Base-by-base conservation (phyloP, 2,888 invertebrate species). In the Limenitis camilla region DNA sequence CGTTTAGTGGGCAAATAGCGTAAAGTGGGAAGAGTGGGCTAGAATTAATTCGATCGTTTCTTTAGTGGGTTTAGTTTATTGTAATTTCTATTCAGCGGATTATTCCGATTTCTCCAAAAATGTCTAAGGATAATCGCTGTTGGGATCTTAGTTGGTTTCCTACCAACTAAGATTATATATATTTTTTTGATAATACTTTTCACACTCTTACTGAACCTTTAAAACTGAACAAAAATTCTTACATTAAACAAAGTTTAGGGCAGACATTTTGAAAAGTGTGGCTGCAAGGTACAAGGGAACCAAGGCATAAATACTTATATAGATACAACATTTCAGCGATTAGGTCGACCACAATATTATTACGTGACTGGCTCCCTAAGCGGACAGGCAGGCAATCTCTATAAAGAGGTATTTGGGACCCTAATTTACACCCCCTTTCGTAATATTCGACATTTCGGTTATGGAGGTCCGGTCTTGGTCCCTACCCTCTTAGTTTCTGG, bases 361-460 rank as follows among this genome's bases (percentile, higher is more conserved):
- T 81, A 82, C 82, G 83, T 82, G 84, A 81, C 80, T 77, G 61
- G 79, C 66, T 67, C 73, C 67, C 72, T 66, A 75, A 80, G 68
- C 74, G 77, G 78, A 76, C 76, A 76, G 66, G 76, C 78, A 81
- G 66, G 76, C 81, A 80, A 83, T 82, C 55, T 52, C 53, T 43
- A 56, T 54, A 52, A 52, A 52, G 54, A 54, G 82, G 80, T 77
- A 77, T 81, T 80, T 73, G 78, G 73, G 71, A 79, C 79, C 82
- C 82, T 81, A 81, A 84, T 84, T 84, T 81, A 81, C 84, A 84
- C 81, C 76, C 81, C 79, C 79, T 79, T 56, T 75, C 69, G 78
- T 77, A 80, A 84, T 82, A 82, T 81, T 70, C 72, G 70, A 65
- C 66, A 68, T 65, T 65, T 66, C 67, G 63, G 75, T 80, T 81